A percentile compares a stretch with the other conserved stretches of the same genome.
Evolutionary conservation across 2,797 vertebrate genomes (phyloP).

Genomic region (Perdix hodgsoniae): DNA sequence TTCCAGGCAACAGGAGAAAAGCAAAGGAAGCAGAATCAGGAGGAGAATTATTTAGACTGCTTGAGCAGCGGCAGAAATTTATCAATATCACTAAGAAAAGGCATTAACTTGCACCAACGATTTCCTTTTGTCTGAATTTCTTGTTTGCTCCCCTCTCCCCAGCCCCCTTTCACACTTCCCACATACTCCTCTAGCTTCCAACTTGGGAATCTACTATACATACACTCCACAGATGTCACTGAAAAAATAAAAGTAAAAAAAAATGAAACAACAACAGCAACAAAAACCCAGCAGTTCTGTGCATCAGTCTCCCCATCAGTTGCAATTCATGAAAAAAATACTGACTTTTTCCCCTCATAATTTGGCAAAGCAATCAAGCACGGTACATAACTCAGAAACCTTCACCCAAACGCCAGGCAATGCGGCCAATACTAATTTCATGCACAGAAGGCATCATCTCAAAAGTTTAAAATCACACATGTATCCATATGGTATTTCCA

Average conservation of each 20-base stretch:
- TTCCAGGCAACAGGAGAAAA: conserved; percentile 68
- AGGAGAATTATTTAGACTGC: conserved; percentile 22
- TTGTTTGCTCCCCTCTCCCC: background rate
- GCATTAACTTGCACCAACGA: conserved; percentile 51
- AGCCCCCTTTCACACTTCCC: conserved; percentile 27
- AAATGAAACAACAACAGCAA: background rate
- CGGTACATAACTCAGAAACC: background rate
- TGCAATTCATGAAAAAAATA: background rate
- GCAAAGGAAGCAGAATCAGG: background rate
- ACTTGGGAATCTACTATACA: conserved; percentile 4
- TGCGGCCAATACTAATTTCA: background rate
- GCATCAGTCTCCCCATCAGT: background rate
- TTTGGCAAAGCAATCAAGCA: background rate
- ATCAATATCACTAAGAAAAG: conserved; percentile 64
- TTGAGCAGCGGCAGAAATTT: conserved; percentile 54
- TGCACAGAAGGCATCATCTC: background rate
- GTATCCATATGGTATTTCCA: background rate
- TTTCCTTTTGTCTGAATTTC: conserved; percentile 48
- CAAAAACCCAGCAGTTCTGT: background rate
- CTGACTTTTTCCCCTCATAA: background rate
- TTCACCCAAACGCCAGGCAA: background rate
- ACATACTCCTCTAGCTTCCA: conserved; percentile 35
- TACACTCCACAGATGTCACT: conserved; percentile 7
- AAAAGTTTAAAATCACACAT: background rate
- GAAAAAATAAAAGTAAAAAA: background rate